Base-by-base conservation (phyloP, 2,113 vertebrate genomes). In the Chunga burmeisteri region DNA sequence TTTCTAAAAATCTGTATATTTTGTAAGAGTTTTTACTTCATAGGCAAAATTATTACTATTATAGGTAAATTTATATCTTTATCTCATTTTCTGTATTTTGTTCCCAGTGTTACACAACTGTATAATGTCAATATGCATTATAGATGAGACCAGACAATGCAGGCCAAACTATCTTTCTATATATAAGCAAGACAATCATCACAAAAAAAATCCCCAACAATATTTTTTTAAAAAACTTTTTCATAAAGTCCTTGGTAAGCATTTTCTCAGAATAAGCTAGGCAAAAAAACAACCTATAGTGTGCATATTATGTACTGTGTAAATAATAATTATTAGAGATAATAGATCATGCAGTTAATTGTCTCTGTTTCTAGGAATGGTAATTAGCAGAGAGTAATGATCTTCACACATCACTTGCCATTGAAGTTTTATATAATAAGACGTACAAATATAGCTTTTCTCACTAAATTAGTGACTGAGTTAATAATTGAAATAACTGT, bases 301-400 rank as follows among this genome's bases (percentile, higher is more conserved):
- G 21, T 74, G 63, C 67, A 19, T 91, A 65, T 67, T 77, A 50
- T 92, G 93, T 86, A 47, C 68, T n/a, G 52, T 71, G 73, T 89
- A 96, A 95, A 93, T 93, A 95, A 81, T 93, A 83, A 92, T 95
- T 81, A 92, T 83, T 61, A 56, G 62, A 89, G 81, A 63, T 66
- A 94, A 84, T 65, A 17, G 91, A 72, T 65, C 40, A 25, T 15
- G n/a, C 26, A 75, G 32, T 72, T 75, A 75, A 79, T 88, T 81
- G 61, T 88, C 56, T 83, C 77, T 88, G 68, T 55, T 88, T 66
- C 47, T 67, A 71, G 94, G 89, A 91, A 46, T 29, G 40, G 40
- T 68, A 85, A 93, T 95, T 97, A 94, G 74, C 68, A 92, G 90
- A 52, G 61, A 78, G 47, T 40, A 72, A 44, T 61, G 89, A 92